These are phyloP conservation scores for Oreochromis grahami DNA, from an alignment of 2,797 vertebrate genomes.

Conservation along the genomic window DNA sequence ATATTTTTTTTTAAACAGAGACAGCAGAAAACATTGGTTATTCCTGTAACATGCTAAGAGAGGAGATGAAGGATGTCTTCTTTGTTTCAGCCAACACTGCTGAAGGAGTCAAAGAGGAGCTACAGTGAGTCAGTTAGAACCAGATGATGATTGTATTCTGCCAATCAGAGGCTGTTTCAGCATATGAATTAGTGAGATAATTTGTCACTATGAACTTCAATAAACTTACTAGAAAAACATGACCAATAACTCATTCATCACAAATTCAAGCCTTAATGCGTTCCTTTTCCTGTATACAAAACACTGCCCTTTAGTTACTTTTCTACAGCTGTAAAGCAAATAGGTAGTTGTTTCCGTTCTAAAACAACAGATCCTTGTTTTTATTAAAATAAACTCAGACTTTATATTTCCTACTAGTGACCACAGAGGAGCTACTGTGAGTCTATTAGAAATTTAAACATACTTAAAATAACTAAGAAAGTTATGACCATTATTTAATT, in stretches of 20 bases:
- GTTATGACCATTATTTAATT: not conserved
- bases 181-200: too few relatives aligned
- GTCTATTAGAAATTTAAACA: not conserved
- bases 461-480: not conserved
- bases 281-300: not conserved
- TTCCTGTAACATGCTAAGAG: conserved; percentile 89
- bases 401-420: not conserved
- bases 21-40: conserved; percentile 94
- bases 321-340: too few relatives aligned
- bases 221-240: not conserved
- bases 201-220: too few relatives aligned
- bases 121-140: conserved; percentile 73
- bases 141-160: not conserved
- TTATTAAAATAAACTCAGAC: too few relatives aligned
- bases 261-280: not conserved
- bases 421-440: conserved; percentile 81
- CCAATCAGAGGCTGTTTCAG: too few relatives aligned
- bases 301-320: too few relatives aligned
- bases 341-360: too few relatives aligned
- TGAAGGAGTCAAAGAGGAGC: conserved; percentile 78
- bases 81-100: conserved; percentile 64
- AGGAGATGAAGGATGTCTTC: conserved; percentile 89
- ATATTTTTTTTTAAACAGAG: conserved; percentile 54
- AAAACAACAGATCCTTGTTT: too few relatives aligned
- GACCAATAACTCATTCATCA: not conserved